Conservation (phyloP, 2,888 invertebrate species). For the Tromatobia lineatoria region DNA sequence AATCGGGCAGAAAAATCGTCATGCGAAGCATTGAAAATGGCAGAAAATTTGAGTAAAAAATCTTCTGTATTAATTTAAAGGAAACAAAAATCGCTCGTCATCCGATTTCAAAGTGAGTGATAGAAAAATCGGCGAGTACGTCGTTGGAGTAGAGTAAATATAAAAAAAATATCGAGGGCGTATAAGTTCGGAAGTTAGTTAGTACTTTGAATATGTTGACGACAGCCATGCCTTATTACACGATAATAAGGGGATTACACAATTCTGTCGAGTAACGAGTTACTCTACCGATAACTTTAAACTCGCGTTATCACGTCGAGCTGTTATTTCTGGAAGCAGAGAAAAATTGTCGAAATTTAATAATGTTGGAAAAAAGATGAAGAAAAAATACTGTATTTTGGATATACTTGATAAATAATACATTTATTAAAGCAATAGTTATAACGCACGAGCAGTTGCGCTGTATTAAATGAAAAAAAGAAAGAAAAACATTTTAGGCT, state of each 20-base stretch:
- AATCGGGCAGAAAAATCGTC: constrained; percentile 14
- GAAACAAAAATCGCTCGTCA: constrained; percentile 4
- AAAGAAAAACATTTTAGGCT: constrained; percentile 58
- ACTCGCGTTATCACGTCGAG: constrained; percentile 51
- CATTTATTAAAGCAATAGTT: constrained; percentile 33
- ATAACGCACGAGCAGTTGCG: constrained; percentile 37
- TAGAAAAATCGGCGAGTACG: background rate
- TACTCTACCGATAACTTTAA: constrained; percentile 61
- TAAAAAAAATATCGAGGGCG: constrained; percentile 38
- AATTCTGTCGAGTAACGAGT: constrained; percentile 61
- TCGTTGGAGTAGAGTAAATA: constrained; percentile 1
- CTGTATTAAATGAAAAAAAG: constrained; percentile 19
- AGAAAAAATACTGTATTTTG: constrained; percentile 65
- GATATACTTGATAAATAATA: constrained; percentile 61
- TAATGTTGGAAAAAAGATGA: constrained; percentile 64
- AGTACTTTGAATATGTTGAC: constrained; percentile 70
- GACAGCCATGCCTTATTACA: constrained; percentile 73
- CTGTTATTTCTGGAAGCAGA: constrained; percentile 54
- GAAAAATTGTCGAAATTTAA: constrained; percentile 66
- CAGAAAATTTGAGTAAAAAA: constrained; percentile 45
- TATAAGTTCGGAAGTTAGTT: constrained; percentile 63
- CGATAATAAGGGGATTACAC: constrained; percentile 69
- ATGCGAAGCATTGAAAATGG: background rate
- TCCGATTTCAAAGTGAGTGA: background rate
- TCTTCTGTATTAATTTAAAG: constrained; percentile 32